phyloP scores from a whole-genome alignment of 2,113 vertebrate species.

The Passer montanus region DNA sequence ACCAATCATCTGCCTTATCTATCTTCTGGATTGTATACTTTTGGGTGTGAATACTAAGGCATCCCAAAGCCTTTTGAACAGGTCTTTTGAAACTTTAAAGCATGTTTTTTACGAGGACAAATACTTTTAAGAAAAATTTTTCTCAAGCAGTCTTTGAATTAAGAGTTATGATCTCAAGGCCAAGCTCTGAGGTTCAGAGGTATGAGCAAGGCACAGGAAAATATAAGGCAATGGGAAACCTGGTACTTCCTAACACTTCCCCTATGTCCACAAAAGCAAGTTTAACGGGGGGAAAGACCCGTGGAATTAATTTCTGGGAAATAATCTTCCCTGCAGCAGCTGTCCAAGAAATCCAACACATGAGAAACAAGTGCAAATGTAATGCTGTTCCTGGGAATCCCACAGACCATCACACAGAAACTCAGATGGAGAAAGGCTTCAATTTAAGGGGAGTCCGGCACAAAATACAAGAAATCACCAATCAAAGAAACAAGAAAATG shows the following conservation, averaged over 20 bases:
- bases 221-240: neutral
- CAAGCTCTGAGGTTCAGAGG: neutral
- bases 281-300: neutral
- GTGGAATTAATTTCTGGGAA: neutral
- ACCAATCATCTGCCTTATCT: conserved; percentile 29
- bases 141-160: neutral
- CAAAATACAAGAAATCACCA: neutral
- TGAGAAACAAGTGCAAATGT: neutral
- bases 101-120: neutral
- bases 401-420: neutral
- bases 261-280: neutral
- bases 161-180: neutral
- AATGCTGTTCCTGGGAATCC: neutral
- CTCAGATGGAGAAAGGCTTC: neutral
- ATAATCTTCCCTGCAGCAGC: neutral
- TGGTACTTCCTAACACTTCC: neutral
- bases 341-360: neutral
- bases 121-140: neutral
- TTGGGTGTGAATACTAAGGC: neutral
- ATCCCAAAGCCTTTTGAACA: neutral
- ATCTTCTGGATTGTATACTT: neutral
- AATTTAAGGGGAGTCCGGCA: neutral
- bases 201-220: neutral
- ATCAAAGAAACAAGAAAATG: neutral
- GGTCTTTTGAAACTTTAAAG: neutral